A percentile compares a stretch with the other conserved stretches of the same genome.
These are phyloP conservation scores for Phylloscopus trochilus DNA, from an alignment of 2,113 vertebrate genomes.

Conservation along the genomic window DNA sequence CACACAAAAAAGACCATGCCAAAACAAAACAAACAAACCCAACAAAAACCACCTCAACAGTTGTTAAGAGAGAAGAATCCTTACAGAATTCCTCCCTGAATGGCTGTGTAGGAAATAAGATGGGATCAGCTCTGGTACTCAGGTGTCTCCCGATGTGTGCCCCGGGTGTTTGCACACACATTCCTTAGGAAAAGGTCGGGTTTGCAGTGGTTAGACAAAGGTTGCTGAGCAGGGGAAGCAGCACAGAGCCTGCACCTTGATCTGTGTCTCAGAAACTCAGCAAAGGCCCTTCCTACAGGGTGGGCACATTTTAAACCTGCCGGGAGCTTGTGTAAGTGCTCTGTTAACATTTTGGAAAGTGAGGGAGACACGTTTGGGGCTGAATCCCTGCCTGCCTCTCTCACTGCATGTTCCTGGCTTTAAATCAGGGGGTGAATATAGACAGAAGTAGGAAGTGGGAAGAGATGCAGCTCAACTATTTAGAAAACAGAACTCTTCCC, in stretches of 20 bases:
- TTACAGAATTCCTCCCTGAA: not conserved
- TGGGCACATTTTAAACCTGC: not conserved
- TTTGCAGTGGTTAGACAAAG: not conserved
- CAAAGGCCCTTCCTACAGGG: not conserved
- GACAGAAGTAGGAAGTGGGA: not conserved
- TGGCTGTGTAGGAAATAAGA: not conserved
- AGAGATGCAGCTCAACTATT: not conserved
- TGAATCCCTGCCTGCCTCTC: not conserved
- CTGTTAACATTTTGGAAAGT: not conserved
- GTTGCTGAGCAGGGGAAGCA: not conserved
- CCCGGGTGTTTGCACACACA: not conserved
- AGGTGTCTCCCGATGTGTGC: not conserved
- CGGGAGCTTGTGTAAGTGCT: not conserved
- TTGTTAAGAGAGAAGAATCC: not conserved
- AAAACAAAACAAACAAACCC: too few relatives aligned
- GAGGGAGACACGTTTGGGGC: not conserved
- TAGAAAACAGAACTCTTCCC: not conserved
- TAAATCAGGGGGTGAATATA: not conserved
- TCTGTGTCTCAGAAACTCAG: not conserved
- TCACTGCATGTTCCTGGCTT: not conserved
- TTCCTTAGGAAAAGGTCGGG: accelerated
- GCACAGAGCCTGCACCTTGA: not conserved
- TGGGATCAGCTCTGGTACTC: not conserved
- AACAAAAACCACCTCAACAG: not conserved
- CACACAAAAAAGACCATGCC: too few relatives aligned